Base-by-base conservation (phyloP, 2,113 vertebrate genomes). In the Rhodinocichla rosea region DNA sequence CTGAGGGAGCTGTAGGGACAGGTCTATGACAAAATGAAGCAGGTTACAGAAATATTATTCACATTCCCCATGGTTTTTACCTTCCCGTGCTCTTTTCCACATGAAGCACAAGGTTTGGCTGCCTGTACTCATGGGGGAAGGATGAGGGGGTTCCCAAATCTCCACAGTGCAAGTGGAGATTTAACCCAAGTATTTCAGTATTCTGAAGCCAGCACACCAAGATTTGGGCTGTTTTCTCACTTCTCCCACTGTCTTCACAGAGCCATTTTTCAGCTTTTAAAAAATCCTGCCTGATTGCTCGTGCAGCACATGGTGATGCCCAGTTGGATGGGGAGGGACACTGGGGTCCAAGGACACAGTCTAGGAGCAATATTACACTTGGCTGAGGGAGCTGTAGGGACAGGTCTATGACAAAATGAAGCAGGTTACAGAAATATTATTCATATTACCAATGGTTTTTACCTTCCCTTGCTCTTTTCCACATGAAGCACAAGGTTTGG, bases 401-500 rank as follows among this genome's bases (percentile, higher is more conserved):
- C 7, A 52, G 15, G 4, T 13, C 35, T 44, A 1, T 2, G 39
- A 26, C 35, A 90, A 89, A 87, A 60, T 3, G 3, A 67, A 21
- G 30, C 28, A 19, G 23, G 32, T 74, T 45, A 40, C 44, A 53
- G 44, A 60, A 64, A 42, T 26, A 32, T 44, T 37, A 21, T 33
- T 42, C 39, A 35, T 30, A 8, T 70, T 22, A 28, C 7, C 6
- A 11, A 3, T 7, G 14, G 4, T 21, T 55, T 89, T 62, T n/a
- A 11, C 32, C 27, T 74, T 56, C 27, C 30, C 59, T 9, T 19
- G 10, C 49, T 79, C 53, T 50, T 78, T 57, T 15, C 81, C 7
- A 37, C 0, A 0, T 18, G 33, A 45, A 73, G 47, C 13, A 33
- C 47, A 39, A 42, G 35, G 3, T 64, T 60, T 4, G 33, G 49